Base-by-base conservation (phyloP, 2,113 vertebrate genomes). In the Leucopsar rothschildi region DNA sequence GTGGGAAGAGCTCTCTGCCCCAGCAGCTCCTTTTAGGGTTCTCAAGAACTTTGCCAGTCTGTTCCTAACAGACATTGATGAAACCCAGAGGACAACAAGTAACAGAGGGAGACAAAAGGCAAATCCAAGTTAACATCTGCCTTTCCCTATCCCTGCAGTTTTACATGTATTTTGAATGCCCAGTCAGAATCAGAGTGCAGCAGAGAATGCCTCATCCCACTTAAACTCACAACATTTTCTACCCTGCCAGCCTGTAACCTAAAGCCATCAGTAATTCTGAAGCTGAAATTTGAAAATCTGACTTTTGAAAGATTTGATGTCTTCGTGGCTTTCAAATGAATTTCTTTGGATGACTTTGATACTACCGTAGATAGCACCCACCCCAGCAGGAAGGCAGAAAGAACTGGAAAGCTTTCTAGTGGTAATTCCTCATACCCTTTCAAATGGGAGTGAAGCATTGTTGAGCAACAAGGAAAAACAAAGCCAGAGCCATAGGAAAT, bases 91-190 rank as follows among this genome's bases (percentile, higher is more conserved):
- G 0, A 45, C 4, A 56, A 11, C 23, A 71, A 52, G 20, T 0
- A 10, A 40, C 65, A 56, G 37, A 72, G 61, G 49, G 28, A 29
- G 17, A 31, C 4, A 37, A 42, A 33, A 87, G 33, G 25, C 12
- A 78, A 84, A 66, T 31, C 9, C 50, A 45, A 23, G 18, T 24
- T 16, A 33, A 50, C 9, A 53, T 45, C 37, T 79, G 59, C 21
- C 70, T 14, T 49, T 40, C 21, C 8, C 50, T 5, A 4, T 29
- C 15, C 25, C 69, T 39, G 25, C 2, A 71, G 40, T 11, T 68
- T 55, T 60, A 47, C 4, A 4, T 0, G 0, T 23, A 9, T 42
- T 91, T 73, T 59, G 14, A 65, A 57, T 4, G 4, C 33, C 23
- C 39, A 35, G 7, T 29, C 53, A 70, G 45, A 73, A 55, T 8